Percentiles rank a stretch among this genome's conserved stretches.
Conservation (phyloP, 2,113 vertebrate genomes). For the Dendropsophus ebraccatus region DNA sequence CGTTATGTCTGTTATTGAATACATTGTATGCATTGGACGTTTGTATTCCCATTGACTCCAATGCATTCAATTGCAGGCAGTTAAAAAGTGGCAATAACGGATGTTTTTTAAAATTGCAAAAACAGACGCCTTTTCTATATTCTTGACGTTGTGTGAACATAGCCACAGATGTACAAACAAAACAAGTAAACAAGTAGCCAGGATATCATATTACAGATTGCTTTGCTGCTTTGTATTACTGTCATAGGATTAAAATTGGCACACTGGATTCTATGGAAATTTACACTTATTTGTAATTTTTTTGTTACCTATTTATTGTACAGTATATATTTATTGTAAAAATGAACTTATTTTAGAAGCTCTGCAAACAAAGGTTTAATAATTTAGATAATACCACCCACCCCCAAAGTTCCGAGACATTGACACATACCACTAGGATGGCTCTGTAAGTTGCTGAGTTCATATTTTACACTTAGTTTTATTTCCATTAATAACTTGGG, state of each 20-base stretch:
- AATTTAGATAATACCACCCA: background rate
- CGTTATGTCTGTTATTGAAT: no score
- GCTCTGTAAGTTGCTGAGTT: background rate
- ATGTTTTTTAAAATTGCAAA: no score
- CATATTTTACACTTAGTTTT: constrained; percentile 40
- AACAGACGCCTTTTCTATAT: no score
- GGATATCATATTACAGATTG: background rate
- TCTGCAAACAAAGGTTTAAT: background rate
- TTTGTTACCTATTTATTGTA: no score
- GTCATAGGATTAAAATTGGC: background rate
- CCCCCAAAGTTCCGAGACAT: background rate
- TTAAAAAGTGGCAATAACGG: no score
- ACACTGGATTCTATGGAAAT: background rate
- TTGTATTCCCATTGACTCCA: no score
- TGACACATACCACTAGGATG: background rate
- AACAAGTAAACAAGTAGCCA: no score
- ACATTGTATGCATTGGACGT: no score
- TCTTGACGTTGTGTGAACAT: no score
- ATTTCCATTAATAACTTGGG: constrained; percentile 36
- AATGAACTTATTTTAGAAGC: background rate
- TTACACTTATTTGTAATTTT: background rate
- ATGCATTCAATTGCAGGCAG: no score
- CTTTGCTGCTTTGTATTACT: no score
- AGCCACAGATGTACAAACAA: no score
- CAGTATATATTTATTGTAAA: background rate